phyloP scores from a whole-genome alignment of 2,797 vertebrate species.

The Rhabdophis nuchalis region DNA sequence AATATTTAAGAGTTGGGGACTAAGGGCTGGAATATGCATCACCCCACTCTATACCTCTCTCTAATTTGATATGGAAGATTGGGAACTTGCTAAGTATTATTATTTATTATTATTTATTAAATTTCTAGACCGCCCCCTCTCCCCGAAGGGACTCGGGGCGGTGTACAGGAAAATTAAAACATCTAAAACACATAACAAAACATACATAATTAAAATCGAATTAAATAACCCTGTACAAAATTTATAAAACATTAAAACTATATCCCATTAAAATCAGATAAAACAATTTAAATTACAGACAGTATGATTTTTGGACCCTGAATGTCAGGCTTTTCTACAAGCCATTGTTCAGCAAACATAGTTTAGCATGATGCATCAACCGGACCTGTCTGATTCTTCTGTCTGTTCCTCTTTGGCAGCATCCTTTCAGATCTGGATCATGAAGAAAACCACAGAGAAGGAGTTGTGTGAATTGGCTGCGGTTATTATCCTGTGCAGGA shows the following conservation, averaged over 20 bases:
- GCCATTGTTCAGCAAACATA: neutral
- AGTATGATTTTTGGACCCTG: neutral
- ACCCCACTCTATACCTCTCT: neutral
- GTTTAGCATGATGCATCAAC: neutral
- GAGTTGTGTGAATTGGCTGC: neutral
- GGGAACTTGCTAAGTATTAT: neutral
- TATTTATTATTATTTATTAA: no score
- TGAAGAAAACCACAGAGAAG: neutral
- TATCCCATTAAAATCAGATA: no score
- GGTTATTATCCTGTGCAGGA: neutral
- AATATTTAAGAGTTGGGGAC: neutral
- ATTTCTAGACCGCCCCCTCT: no score
- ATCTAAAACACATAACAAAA: no score
- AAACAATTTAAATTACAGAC: no score
- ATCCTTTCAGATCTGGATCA: neutral
- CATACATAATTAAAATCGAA: no score
- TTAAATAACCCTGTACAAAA: no score
- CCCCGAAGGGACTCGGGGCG: no score
- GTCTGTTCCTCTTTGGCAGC: neutral
- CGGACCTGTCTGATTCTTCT: neutral
- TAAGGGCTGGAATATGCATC: neutral
- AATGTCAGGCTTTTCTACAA: neutral
- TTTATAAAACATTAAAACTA: no score
- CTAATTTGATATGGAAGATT: neutral
- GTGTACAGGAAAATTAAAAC: no score